Base-by-base conservation (phyloP, 1,140 invertebrate species). In the Meloidogyne exigua region DNA sequence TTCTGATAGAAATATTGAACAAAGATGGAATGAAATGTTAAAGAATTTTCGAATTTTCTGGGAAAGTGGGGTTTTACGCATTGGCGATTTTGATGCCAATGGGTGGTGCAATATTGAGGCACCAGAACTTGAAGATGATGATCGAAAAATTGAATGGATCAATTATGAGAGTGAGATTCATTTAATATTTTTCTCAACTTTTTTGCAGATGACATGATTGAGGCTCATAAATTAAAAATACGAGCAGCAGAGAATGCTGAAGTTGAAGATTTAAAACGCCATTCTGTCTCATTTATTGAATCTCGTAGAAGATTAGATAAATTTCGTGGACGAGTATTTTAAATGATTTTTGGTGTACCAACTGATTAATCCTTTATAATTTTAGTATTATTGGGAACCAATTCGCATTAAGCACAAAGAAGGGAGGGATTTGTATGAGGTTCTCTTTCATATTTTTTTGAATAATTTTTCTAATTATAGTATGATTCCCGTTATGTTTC, bases 341-440 rank as follows among this genome's bases (percentile, higher is more conserved):
- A 68, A 23, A 10, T 10, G 9, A 21, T 68, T 25, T 32, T n/a
- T 25, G 18, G n/a, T 7, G 9, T 11, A 3, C 26, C 12, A 68
- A 12, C 2, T n/a, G n/a, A n/a, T 32, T 21, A 71, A 68, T 23
- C 28, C 15, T 32, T 26, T 15, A 39, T 44, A 44, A 71, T n/a
- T 70, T 71, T 44, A 71, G 69, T 71, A 62, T 44, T 71, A 26
- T 28, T 71, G 69, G 69, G 44, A 25, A 18, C 69, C 69, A 5
- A 39, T 71, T 44, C 69, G 62, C 7, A 28, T 71, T 2, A 71
- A 49, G 21, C 69, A 71, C 18, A 28, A 71, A 25, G 69, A 71
- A n/a, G 69, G 62, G 13, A 71, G 21, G 49, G 49, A 57, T 57
- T 62, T 71, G n/a, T 71, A 71, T 49, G 69, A 71, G n/a, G 69